Evolutionary conservation across 2,888 invertebrate species (phyloP).

Genomic region (Agrenia bidenticulata): DNA sequence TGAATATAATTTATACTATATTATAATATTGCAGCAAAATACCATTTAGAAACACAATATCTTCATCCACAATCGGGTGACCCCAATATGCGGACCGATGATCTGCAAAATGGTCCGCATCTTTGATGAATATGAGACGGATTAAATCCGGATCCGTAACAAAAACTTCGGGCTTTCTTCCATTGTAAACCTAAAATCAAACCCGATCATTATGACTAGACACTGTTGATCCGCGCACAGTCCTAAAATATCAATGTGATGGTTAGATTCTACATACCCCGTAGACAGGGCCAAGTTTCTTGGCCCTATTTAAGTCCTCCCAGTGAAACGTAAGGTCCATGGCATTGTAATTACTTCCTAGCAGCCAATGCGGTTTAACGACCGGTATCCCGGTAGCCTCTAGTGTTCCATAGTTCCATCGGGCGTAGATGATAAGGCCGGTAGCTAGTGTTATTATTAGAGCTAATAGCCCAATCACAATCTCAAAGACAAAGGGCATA

Average conservation of each 20-base stretch:
- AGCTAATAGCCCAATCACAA: neutral
- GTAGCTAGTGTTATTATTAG: neutral
- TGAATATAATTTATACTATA: too few species aligned
- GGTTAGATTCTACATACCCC: too few species aligned
- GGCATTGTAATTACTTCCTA: slow-evolving; percentile 13
- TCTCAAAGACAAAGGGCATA: too few species aligned
- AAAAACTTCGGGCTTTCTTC: slow-evolving; percentile 31
- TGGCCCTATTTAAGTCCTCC: slow-evolving; percentile 3
- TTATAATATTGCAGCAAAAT: too few species aligned
- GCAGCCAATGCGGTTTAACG: slow-evolving; percentile 10
- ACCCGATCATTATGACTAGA: too few species aligned
- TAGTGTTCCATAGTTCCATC: slow-evolving; percentile 21
- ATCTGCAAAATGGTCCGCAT: slow-evolving; percentile 40
- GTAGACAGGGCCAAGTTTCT: neutral
- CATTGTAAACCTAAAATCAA: slow-evolving; percentile 33
- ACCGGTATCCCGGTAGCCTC: slow-evolving; percentile 7
- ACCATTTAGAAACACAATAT: slow-evolving; percentile 36
- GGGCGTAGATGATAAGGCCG: slow-evolving; percentile 15
- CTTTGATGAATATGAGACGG: slow-evolving; percentile 34
- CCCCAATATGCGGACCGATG: slow-evolving; percentile 28
- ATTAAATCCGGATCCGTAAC: slow-evolving; percentile 31
- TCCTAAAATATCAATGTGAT: too few species aligned
- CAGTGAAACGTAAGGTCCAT: neutral
- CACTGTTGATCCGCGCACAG: too few species aligned
- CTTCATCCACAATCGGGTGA: slow-evolving; percentile 33